phyloP scores from a whole-genome alignment of 1,140 invertebrate genomes.

The Condylostylus longicornis region DNA sequence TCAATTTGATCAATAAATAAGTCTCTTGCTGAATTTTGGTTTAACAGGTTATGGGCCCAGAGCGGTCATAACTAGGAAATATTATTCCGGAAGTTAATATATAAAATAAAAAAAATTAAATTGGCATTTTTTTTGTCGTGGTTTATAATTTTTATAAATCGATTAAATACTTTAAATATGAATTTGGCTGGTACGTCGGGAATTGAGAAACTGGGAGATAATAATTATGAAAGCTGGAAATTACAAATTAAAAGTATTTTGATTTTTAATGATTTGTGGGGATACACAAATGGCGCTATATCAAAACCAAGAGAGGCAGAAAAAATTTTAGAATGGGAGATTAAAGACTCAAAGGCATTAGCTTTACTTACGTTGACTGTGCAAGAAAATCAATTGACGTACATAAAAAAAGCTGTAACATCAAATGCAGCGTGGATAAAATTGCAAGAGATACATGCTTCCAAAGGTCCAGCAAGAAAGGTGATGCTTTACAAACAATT shows the following conservation, averaged over 20 bases:
- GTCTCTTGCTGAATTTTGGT: no score
- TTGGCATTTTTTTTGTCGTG: no score
- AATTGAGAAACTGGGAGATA: conserved; percentile 5
- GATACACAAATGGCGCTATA: background rate
- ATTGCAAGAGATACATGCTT: conserved; percentile 7
- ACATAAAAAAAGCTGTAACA: conserved; percentile 4
- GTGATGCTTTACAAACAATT: conserved; percentile 7
- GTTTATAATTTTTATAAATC: no score
- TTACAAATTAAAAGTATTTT: conserved; percentile 2
- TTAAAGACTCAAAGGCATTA: conserved; percentile 3
- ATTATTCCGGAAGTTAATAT: no score
- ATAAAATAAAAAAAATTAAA: no score
- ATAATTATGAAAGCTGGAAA: conserved; percentile 2
- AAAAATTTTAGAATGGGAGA: background rate
- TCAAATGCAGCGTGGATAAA: conserved; percentile 6
- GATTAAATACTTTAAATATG: no score
- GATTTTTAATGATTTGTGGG: conserved; percentile 2
- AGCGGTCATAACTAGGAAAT: no score
- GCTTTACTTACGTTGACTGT: conserved; percentile 5
- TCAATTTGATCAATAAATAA: no score
- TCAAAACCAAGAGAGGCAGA: background rate
- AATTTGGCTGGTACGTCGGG: no score
- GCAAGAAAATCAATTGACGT: conserved; percentile 5
- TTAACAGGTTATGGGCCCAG: no score
- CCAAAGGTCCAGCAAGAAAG: conserved; percentile 6